Conservation (phyloP, 1,140 invertebrate genomes). For the Heliconius eleuchia region DNA sequence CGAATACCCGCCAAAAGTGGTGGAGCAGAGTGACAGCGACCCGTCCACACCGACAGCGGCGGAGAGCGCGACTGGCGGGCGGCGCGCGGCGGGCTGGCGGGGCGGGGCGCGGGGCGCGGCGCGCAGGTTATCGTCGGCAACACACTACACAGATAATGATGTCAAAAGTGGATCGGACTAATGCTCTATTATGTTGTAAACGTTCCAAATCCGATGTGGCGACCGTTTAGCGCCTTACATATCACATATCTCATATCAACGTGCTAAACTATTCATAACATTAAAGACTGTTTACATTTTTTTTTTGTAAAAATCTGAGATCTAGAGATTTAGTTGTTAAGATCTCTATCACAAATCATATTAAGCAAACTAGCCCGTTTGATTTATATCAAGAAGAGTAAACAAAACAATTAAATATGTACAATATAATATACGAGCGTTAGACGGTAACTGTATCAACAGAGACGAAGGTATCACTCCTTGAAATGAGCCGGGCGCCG, state of each 20-base stretch:
- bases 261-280: conserved; percentile 8
- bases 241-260: not conserved
- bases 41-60: conserved; percentile 56
- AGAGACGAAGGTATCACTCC: conserved; percentile 66
- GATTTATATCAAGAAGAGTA: not conserved
- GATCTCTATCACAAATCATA: not conserved
- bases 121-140: conserved; percentile 76
- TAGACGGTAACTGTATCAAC: conserved; percentile 58
- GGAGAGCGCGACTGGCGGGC: conserved; percentile 67
- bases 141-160: conserved; percentile 79
- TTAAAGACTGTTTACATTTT: not conserved
- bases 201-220: conserved; percentile 59
- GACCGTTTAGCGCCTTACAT: conserved; percentile 14
- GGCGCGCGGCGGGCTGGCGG: conserved; percentile 59
- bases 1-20: conserved; percentile 75
- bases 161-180: conserved; percentile 80
- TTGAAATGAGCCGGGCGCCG: conserved; percentile 64
- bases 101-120: conserved; percentile 65
- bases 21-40: conserved; percentile 36
- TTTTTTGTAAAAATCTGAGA: too few relatives aligned
- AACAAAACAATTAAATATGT: not conserved
- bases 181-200: conserved; percentile 79
- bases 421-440: conserved; percentile 9
- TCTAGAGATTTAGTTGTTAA: not conserved
- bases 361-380: not conserved